Percentiles rank a stretch among this genome's conserved stretches.
phyloP scores from a whole-genome alignment of 2,113 vertebrate species.

The Pteruthius melanotis region DNA sequence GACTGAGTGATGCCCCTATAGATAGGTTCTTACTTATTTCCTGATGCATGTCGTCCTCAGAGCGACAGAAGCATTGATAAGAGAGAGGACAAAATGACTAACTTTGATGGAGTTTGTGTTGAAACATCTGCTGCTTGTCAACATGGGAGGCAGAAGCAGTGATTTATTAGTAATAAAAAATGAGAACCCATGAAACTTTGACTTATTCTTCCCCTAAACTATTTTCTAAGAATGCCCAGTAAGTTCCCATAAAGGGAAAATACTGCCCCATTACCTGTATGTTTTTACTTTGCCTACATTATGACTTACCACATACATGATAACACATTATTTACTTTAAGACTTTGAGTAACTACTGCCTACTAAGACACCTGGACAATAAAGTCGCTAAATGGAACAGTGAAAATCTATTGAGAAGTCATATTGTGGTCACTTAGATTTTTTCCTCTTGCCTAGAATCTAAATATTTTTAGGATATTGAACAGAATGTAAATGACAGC shows the following conservation, averaged over 20 bases:
- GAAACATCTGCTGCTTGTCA: slow-evolving; percentile 56
- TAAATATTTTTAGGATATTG: background rate
- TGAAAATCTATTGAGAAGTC: background rate
- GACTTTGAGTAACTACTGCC: background rate
- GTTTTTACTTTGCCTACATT: background rate
- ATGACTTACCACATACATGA: background rate
- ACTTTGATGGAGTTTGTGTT: slow-evolving; percentile 48
- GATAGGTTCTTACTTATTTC: slow-evolving; percentile 56
- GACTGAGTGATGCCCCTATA: slow-evolving; percentile 55
- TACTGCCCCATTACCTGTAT: background rate
- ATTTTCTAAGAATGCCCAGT: background rate
- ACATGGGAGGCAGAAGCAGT: slow-evolving; percentile 6
- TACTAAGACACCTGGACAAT: background rate
- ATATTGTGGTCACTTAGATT: background rate
- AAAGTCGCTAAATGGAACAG: background rate
- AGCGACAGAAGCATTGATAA: slow-evolving; percentile 54
- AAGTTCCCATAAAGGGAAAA: background rate
- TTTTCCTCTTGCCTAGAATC: background rate
- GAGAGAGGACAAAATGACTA: slow-evolving; percentile 46
- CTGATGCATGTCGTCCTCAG: slow-evolving; percentile 15
- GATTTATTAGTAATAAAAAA: slow-evolving; percentile 26
- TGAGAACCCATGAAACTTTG: background rate
- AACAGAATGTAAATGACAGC: background rate
- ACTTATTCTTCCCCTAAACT: background rate
- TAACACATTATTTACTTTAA: background rate